Percentiles rank a stretch among this genome's conserved stretches.
Conservation (phyloP, 1,140 invertebrate species). For the Drosophila ogumai region DNA sequence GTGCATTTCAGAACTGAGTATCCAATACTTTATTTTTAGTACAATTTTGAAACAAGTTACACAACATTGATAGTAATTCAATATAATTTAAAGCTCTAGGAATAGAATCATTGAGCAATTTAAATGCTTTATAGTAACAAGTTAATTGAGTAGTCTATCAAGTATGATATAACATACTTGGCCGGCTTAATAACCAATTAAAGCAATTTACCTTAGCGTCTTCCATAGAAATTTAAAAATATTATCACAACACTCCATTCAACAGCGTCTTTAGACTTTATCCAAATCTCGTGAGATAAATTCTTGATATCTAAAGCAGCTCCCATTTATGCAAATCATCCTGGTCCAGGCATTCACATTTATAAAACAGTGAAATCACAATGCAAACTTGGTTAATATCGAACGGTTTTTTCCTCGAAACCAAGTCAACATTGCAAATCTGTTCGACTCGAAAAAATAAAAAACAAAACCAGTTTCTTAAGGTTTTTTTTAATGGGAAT, state of each 20-base stretch:
- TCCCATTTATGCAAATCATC: slow-evolving; percentile 28
- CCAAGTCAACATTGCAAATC: slow-evolving; percentile 50
- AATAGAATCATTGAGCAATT: slow-evolving; percentile 2
- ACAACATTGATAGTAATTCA: neutral
- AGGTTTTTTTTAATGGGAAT: slow-evolving; percentile 17
- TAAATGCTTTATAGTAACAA: neutral
- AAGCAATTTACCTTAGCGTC: neutral
- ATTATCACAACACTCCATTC: neutral
- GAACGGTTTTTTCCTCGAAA: slow-evolving; percentile 44
- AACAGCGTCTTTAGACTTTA: neutral
- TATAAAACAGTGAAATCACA: slow-evolving; percentile 50
- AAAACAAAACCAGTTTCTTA: slow-evolving; percentile 41
- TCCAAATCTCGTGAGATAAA: neutral
- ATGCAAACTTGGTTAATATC: slow-evolving; percentile 30
- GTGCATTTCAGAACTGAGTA: neutral
- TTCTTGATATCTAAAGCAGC: neutral
- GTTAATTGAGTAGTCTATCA: slow-evolving; percentile 6
- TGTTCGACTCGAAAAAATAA: slow-evolving; percentile 26
- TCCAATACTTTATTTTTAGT: neutral
- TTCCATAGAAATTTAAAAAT: neutral
- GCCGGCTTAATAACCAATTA: neutral
- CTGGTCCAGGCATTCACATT: slow-evolving; percentile 17
- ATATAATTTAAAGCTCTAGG: neutral
- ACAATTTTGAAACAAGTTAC: neutral
- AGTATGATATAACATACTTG: slow-evolving; percentile 9